A percentile compares a stretch with the other conserved stretches of the same genome.
Conservation (phyloP, 2,797 vertebrate species). For the Harpagifer antarcticus region DNA sequence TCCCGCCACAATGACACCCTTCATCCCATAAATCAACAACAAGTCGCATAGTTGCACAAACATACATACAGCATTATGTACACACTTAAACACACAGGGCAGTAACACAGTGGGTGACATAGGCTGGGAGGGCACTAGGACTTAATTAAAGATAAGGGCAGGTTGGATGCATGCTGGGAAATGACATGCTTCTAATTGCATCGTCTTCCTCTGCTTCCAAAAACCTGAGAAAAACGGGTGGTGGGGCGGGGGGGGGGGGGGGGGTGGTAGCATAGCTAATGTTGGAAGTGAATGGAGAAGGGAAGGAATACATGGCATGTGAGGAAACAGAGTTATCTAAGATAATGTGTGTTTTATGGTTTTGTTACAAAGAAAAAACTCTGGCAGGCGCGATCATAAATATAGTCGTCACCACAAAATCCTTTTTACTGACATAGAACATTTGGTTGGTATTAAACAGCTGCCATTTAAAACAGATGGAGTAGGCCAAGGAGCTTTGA, state of each 20-base stretch:
- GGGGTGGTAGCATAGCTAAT: slow-evolving; percentile 50
- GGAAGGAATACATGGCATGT: slow-evolving; percentile 40
- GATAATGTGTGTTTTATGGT: slow-evolving; percentile 35
- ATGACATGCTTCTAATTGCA: slow-evolving; percentile 82
- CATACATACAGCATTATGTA: slow-evolving; percentile 1
- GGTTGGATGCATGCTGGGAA: slow-evolving; percentile 74
- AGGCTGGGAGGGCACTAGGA: slow-evolving; percentile 63
- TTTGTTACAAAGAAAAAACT: slow-evolving; percentile 11
- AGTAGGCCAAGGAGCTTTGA: slow-evolving; percentile 31
- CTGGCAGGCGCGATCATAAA: slow-evolving; percentile 25
- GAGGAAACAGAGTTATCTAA: slow-evolving; percentile 32
- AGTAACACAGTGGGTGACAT: slow-evolving; percentile 58
- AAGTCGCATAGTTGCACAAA: slow-evolving; percentile 26
- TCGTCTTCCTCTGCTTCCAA: slow-evolving; percentile 60
- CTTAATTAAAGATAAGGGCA: slow-evolving; percentile 82
- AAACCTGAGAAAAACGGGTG: slow-evolving; percentile 58
- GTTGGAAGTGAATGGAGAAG: slow-evolving; percentile 53
- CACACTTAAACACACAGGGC: slow-evolving; percentile 35
- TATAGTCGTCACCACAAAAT: slow-evolving; percentile 31
- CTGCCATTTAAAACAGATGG: slow-evolving; percentile 55
- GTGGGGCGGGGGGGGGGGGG: slow-evolving; percentile 23
- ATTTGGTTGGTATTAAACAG: slow-evolving; percentile 64
- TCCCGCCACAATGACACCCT: slow-evolving; percentile 64
- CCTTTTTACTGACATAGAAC: slow-evolving; percentile 55
- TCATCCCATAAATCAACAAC: slow-evolving; percentile 54